phyloP scores from a whole-genome alignment of 2,113 vertebrate species.

The Melanocharis versteri region DNA sequence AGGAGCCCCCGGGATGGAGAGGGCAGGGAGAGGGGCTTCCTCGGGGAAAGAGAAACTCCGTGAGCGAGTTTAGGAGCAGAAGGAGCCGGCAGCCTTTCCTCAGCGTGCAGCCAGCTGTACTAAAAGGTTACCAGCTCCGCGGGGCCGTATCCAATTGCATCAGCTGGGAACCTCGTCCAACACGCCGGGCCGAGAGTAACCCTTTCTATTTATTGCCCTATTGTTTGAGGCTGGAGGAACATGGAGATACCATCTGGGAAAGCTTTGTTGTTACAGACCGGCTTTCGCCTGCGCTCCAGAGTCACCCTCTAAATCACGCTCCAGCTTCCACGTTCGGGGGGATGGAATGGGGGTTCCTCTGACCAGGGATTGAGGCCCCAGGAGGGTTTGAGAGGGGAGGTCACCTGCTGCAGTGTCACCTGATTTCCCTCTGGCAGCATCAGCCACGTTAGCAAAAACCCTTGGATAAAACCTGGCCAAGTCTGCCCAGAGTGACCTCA shows the following conservation, averaged over 20 bases:
- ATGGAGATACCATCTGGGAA: neutral
- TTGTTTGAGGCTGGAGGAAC: slow-evolving; percentile 18
- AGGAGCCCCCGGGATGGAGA: neutral
- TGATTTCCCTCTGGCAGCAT: neutral
- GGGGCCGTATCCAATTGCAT: slow-evolving; percentile 20
- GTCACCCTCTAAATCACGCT: neutral
- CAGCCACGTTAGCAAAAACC: neutral
- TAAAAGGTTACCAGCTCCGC: neutral
- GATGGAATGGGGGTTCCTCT: neutral
- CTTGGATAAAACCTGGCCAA: neutral
- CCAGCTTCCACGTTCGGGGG: neutral
- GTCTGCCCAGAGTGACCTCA: neutral
- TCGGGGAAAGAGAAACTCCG: neutral
- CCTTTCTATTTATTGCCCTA: slow-evolving; percentile 40
- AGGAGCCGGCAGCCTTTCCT: neutral
- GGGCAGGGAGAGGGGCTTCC: neutral
- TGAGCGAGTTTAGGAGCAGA: neutral
- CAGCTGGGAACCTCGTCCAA: slow-evolving; percentile 36
- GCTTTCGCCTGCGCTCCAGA: neutral
- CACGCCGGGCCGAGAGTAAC: neutral
- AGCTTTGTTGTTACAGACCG: neutral
- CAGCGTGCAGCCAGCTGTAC: neutral
- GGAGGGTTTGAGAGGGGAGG: neutral
- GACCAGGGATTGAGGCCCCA: neutral
- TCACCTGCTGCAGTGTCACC: neutral